Conservation (phyloP, 2,113 vertebrate genomes). For the Alouatta palliata region DNA sequence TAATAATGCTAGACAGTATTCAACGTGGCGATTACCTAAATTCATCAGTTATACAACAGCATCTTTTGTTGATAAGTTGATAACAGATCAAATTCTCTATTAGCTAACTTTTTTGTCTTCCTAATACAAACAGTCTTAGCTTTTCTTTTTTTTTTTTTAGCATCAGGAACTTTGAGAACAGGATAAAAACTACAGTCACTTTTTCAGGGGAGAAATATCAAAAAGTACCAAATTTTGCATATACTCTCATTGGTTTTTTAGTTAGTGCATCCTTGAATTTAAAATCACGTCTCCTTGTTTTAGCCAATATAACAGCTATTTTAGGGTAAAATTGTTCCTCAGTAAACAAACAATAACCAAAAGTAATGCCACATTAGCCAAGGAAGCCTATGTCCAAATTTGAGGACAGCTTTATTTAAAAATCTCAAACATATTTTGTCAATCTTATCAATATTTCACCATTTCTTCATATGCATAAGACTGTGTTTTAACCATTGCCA, state of each 20-base stretch:
- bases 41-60: neutral
- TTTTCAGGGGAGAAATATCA: neutral
- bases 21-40: neutral
- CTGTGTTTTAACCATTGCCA: neutral
- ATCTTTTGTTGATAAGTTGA: neutral
- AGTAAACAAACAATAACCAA: neutral
- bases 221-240: neutral
- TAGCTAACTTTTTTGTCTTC: neutral
- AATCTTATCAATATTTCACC: neutral
- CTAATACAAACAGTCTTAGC: neutral
- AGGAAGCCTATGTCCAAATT: neutral
- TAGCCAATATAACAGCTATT: neutral
- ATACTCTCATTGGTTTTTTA: neutral
- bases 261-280: neutral
- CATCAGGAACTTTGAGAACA: neutral
- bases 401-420: neutral
- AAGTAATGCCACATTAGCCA: neutral
- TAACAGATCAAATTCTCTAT: neutral
- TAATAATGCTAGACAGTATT: neutral
- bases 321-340: neutral
- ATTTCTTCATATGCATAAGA: neutral
- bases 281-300: neutral
- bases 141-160: neutral
- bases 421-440: neutral
- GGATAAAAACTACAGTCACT: neutral